Evolutionary conservation across 2,113 vertebrate species (phyloP), one percentile per base, ranked within the genome.

Genomic region (Rissa tridactyla): DNA sequence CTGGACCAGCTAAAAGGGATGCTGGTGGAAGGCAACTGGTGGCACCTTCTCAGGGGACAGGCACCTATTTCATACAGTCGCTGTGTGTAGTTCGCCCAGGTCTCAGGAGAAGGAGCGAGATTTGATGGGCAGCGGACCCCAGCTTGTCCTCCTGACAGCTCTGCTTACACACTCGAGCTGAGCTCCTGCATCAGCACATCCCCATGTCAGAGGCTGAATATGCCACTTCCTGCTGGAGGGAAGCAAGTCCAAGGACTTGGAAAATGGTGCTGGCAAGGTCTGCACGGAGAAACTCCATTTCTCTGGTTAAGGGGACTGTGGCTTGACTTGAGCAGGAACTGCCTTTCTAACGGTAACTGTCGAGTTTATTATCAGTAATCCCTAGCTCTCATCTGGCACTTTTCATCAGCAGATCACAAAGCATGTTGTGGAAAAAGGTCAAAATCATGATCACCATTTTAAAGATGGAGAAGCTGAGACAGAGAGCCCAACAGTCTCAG

Each of bases 151-250:
- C 54, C 64, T 32, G 54, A 36, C 23, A 52, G 47, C 52, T 80
- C 77, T 69, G 30, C 69, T 64, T 29, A 10, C 6, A 1, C 16
- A 40, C 38, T 64, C 0, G 0, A 69, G 38, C 10, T 3, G 9
- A 72, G 38, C 38, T 42, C 61, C 60, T 65, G 49, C 40, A 9
- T 20, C 42, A 54, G 10, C 32, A 17, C 52, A 15, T 58, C 10
- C 29, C 34, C 22, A 19, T 38, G 13, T 9, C 60, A 61, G 77
- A 72, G 34, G 19, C 40, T 22, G 40, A 25, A 38, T 0, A 0
- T 8, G 18, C 26, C 11, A 38, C 12, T 18, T 79, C 34, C 22
- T 88, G 27, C 27, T 15, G 11, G 5, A 49, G 16, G 16, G 25
- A 58, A 81, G 34, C 19, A 94, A 68, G 76, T 44, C 38, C 61